A percentile compares a stretch with the other conserved stretches of the same genome.
These are phyloP conservation scores for Zosterops borbonicus DNA, from an alignment of 2,113 vertebrate genomes.

Conservation along the genomic window DNA sequence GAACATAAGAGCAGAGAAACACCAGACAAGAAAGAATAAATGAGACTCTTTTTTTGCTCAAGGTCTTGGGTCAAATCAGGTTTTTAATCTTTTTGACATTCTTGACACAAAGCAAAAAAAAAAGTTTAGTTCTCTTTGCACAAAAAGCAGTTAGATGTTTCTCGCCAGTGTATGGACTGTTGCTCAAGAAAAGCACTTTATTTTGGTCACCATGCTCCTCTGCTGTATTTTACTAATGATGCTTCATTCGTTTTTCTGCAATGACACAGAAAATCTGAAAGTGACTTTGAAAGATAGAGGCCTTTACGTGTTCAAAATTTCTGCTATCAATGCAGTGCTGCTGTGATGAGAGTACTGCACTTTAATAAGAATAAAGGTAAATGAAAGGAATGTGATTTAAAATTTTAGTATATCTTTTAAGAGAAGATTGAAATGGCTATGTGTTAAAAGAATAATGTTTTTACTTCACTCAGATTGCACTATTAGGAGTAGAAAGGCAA, in stretches of 20 bases:
- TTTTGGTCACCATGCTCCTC: background rate
- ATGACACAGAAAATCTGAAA: background rate
- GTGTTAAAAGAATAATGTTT: background rate
- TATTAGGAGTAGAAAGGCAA: background rate
- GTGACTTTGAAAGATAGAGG: background rate
- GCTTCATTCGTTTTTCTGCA: background rate
- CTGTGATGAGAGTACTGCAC: background rate
- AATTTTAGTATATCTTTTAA: background rate
- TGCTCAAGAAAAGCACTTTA: background rate
- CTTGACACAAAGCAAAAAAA: background rate
- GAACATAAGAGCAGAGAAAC: background rate
- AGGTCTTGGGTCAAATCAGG: slow-evolving; percentile 40
- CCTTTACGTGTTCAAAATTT: background rate
- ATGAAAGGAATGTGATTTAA: background rate
- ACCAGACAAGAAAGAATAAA: slow-evolving; percentile 12
- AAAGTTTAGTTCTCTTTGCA: background rate
- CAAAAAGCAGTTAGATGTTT: background rate
- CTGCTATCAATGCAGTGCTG: background rate
- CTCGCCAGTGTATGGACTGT: background rate
- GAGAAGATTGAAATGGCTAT: background rate
- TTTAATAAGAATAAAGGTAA: background rate
- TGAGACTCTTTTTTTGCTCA: slow-evolving; percentile 1
- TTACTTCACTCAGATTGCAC: background rate
- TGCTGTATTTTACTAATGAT: background rate
- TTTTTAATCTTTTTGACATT: slow-evolving; percentile 45